Evolutionary conservation across 1,140 invertebrate species (phyloP).

Genomic region (Drosophila sechellia): DNA sequence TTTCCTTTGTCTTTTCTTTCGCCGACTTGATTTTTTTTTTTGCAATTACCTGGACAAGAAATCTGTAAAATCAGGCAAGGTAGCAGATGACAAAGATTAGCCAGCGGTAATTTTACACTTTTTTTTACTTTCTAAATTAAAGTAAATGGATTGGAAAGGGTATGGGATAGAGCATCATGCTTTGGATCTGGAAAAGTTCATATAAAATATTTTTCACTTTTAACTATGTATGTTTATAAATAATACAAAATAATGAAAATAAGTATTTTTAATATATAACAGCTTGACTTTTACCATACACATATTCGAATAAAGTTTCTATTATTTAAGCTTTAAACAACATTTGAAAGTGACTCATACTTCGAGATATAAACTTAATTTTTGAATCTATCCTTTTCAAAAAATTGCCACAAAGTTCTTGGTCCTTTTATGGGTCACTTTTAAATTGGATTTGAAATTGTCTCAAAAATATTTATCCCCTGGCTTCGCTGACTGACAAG

Average conservation of each 20-base stretch:
- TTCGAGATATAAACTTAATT: too few relatives aligned
- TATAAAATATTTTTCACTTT: neutral
- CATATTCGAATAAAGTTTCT: too few relatives aligned
- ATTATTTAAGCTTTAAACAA: too few relatives aligned
- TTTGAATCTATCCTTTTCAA: too few relatives aligned
- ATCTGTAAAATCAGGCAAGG: constrained; percentile 63
- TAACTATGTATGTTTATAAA: too few relatives aligned
- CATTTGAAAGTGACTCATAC: too few relatives aligned
- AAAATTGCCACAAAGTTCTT: too few relatives aligned
- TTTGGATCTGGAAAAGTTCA: neutral
- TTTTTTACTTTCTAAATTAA: constrained; percentile 50
- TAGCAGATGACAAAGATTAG: constrained; percentile 80
- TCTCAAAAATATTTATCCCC: neutral
- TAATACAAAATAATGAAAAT: too few relatives aligned
- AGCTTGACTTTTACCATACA: too few relatives aligned
- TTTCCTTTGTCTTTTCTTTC: constrained; percentile 25
- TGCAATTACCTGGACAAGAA: constrained; percentile 60
- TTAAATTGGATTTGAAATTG: neutral
- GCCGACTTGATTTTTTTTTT: constrained; percentile 32
- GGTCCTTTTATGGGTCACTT: neutral
- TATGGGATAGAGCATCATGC: neutral
- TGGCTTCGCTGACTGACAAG: neutral
- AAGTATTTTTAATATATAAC: too few relatives aligned
- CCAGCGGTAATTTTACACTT: constrained; percentile 66
- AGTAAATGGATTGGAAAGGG: constrained; percentile 29